phyloP scores from a whole-genome alignment of 2,113 vertebrate species.

The Microcebus griseorufus region DNA sequence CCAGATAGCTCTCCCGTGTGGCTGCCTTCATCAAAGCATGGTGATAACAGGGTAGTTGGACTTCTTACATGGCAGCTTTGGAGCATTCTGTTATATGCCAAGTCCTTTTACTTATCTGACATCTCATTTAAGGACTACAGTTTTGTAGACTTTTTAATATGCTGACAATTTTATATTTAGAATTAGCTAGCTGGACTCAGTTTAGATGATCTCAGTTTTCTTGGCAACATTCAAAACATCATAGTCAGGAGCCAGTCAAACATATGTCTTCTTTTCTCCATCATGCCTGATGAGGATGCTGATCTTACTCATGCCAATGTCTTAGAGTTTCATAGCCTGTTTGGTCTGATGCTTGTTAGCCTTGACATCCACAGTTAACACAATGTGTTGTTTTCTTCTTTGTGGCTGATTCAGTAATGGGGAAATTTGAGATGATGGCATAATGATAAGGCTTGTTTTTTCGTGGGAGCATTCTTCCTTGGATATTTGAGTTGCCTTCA shows the following conservation, averaged over 20 bases:
- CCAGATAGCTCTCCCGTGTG: not conserved
- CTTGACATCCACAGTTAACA: not conserved
- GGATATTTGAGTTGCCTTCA: not conserved
- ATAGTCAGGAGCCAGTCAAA: not conserved
- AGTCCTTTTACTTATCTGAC: slow-evolving; percentile 2
- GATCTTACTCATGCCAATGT: not conserved
- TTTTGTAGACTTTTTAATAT: not conserved
- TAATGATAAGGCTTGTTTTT: not conserved
- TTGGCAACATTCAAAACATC: slow-evolving; percentile 8
- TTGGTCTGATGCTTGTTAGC: not conserved
- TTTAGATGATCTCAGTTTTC: not conserved
- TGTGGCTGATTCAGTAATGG: not conserved
- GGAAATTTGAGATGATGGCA: not conserved
- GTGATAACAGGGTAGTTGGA: not conserved
- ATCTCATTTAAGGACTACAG: slow-evolving; percentile 4
- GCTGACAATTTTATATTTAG: not conserved
- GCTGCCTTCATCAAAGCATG: not conserved
- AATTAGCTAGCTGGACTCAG: not conserved
- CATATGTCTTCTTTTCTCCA: not conserved
- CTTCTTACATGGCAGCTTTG: not conserved
- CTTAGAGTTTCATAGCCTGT: not conserved
- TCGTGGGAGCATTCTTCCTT: not conserved
- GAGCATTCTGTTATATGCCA: not conserved
- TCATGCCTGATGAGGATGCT: not conserved
- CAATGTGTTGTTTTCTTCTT: not conserved